Conservation (phyloP, 2,888 invertebrate genomes). For the Theristus sp. region DNA sequence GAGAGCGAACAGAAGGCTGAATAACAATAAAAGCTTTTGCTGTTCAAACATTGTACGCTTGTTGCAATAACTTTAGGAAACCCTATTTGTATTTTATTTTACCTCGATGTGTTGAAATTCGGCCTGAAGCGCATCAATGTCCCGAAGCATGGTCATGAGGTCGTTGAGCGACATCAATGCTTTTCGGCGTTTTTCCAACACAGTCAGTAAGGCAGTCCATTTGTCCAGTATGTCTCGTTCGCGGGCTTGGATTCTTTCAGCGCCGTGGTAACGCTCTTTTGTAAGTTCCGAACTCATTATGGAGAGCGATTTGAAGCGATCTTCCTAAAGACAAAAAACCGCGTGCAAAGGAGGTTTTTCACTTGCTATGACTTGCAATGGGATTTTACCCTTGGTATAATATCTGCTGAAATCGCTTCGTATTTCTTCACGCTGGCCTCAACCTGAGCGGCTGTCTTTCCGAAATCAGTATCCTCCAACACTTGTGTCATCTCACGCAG, state of each 20-base stretch:
- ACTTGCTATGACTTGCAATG: background rate
- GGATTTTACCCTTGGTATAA: constrained; percentile 51
- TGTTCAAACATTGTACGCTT: background rate
- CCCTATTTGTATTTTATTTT: background rate
- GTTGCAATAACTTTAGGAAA: background rate
- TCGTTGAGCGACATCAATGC: constrained; percentile 51
- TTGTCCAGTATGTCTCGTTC: constrained; percentile 18
- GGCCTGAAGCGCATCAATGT: constrained; percentile 68
- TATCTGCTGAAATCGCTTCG: constrained; percentile 91
- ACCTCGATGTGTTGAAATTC: constrained; percentile 67
- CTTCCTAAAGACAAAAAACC: constrained; percentile 52
- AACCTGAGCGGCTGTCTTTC: constrained; percentile 70
- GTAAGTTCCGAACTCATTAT: constrained; percentile 81
- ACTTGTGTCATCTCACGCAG: constrained; percentile 83
- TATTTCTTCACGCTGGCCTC: constrained; percentile 95
- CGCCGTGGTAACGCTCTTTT: constrained; percentile 71
- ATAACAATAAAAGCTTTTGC: constrained; percentile 5
- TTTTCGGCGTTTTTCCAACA: constrained; percentile 52
- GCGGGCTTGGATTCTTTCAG: constrained; percentile 49
- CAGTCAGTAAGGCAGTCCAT: constrained; percentile 64
- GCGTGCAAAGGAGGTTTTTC: too few relatives aligned
- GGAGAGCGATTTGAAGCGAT: constrained; percentile 76
- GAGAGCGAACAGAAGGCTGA: constrained; percentile 52
- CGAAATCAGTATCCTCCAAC: constrained; percentile 30
- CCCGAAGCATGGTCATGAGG: constrained; percentile 67